Conservation (phyloP, 2,888 invertebrate species). For the Cremastobaeus sp. region DNA sequence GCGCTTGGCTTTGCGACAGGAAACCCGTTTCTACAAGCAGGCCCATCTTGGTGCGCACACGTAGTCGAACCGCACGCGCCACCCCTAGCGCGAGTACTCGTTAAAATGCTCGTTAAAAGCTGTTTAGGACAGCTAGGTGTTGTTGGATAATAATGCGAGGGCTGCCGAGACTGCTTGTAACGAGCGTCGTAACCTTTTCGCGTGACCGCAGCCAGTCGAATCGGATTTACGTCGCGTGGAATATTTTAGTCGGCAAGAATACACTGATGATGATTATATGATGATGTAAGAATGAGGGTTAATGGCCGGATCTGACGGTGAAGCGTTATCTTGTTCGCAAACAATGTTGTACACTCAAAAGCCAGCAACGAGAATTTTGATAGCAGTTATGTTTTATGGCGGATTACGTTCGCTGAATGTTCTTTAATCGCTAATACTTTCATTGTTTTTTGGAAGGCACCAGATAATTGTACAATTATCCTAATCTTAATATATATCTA, state of each 20-base stretch:
- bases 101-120: slow-evolving; percentile 61
- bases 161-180: slow-evolving; percentile 58
- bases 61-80: slow-evolving; percentile 45
- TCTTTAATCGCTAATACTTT: background rate
- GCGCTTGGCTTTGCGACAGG: slow-evolving; percentile 4
- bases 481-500: too few species aligned
- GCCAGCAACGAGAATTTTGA: slow-evolving; percentile 11
- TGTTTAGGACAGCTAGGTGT: slow-evolving; percentile 61
- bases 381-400: slow-evolving; percentile 13
- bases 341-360: slow-evolving; percentile 18
- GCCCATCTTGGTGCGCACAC: slow-evolving; percentile 37
- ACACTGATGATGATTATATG: slow-evolving; percentile 27
- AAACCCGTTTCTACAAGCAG: slow-evolving; percentile 10
- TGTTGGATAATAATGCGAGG: slow-evolving; percentile 62
- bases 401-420: slow-evolving; percentile 4
- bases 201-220: slow-evolving; percentile 56
- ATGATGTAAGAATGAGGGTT: slow-evolving; percentile 38
- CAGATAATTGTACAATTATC: too few species aligned
- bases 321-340: slow-evolving; percentile 23
- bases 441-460: background rate
- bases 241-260: slow-evolving; percentile 23
- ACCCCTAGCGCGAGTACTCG: slow-evolving; percentile 56
- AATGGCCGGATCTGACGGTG: slow-evolving; percentile 20
- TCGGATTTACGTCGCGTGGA: slow-evolving; percentile 47
- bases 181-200: slow-evolving; percentile 61